Percentiles rank a stretch among this genome's conserved stretches.
These are phyloP conservation scores for Sebastes fasciatus DNA, from an alignment of 2,113 vertebrate genomes.

Conservation along the genomic window DNA sequence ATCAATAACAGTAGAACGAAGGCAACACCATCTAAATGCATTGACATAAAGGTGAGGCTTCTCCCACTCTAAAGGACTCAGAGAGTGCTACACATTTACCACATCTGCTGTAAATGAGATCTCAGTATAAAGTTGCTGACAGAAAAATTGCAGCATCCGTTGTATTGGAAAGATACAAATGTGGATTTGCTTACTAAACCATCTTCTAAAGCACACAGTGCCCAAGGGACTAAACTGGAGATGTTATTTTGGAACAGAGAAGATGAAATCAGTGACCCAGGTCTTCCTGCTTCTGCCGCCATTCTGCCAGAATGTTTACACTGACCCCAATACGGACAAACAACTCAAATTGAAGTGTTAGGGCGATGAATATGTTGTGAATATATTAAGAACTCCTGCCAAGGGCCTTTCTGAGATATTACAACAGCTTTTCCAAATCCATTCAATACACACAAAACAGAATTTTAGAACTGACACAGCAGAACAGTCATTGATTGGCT, in stretches of 20 bases:
- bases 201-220: constrained; percentile 5
- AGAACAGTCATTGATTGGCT: constrained; percentile 7
- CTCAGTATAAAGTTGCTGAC: background rate
- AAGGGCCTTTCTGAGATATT: constrained; percentile 5
- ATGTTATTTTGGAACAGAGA: constrained; percentile 24
- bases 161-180: background rate
- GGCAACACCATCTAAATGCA: background rate
- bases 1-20: background rate
- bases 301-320: constrained; percentile 31
- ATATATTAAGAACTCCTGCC: constrained; percentile 2
- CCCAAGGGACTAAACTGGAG: background rate
- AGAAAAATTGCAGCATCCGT: background rate
- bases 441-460: constrained; percentile 6
- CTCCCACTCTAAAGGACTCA: background rate
- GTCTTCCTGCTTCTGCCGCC: constrained; percentile 8
- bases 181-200: constrained; percentile 25
- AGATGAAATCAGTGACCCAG: constrained; percentile 30
- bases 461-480: constrained; percentile 18
- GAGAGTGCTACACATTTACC: background rate
- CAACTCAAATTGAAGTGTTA: constrained; percentile 7
- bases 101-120: background rate
- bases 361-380: background rate
- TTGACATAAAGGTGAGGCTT: background rate
- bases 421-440: constrained; percentile 21
- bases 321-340: constrained; percentile 26